Base-by-base conservation (phyloP, 2,113 vertebrate genomes). In the Myrmophylax atrothorax region DNA sequence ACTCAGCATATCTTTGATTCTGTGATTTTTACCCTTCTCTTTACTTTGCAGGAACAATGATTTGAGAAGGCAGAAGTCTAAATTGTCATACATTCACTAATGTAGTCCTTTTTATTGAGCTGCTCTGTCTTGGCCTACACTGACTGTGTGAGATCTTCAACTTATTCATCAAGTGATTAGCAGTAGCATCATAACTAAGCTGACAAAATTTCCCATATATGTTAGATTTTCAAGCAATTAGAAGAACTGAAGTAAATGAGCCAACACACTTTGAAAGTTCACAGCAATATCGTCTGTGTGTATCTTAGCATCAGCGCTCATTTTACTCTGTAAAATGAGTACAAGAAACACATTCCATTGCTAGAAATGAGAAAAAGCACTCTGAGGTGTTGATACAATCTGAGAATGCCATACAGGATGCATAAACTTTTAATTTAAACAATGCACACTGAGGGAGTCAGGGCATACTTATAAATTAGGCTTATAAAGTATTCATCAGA, bases 401-500 rank as follows among this genome's bases (percentile, higher is more conserved):
- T 14, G 12, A 80, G n/a, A 66, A 50, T 37, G 18, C 33, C 63
- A 33, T 83, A 46, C 22, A 77, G 46, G 74, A 55, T 90, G 14
- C 69, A n/a, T 58, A 58, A 82, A 83, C 42, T 73, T 83, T 33
- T 35, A 68, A 85, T 79, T 87, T 87, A 72, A 87, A 84, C 53
- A 80, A 19, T 50, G 10, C 37, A 42, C 47, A 52, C 44, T 52
- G 72, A 60, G 26, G 18, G 16, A 76, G 7, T 50, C 53, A 69
- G 55, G 50, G 23, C 40, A 59, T 50, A 62, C 70, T 94, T 87
- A 76, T 76, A 95, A 90, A 91, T 92, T 58, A 79, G 50, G 22
- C 29, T 91, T 76, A 94, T 96, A 69, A 94, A 90, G n/a, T 90
- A 94, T 91, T 95, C 38, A 94, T 93, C 68, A 40, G 47, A 85